Conservation (phyloP, 2,888 invertebrate genomes). For the Blastobasis lacticolella region DNA sequence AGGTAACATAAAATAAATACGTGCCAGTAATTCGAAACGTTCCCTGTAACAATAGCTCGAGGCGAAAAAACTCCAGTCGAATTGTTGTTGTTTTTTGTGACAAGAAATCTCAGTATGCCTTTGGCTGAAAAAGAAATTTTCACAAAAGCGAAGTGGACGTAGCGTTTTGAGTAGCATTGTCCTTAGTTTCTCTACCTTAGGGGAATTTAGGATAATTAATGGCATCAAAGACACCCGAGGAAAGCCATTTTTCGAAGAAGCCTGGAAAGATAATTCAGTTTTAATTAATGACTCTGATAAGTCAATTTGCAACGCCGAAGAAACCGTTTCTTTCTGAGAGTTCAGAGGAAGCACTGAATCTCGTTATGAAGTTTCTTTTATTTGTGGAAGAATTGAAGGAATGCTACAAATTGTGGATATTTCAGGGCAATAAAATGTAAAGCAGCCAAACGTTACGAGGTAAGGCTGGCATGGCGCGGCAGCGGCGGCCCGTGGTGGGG, state of each 20-base stretch:
- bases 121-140: constrained; percentile 3
- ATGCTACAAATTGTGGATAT: not conserved
- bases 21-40: constrained; percentile 16
- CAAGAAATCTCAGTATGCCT: constrained; percentile 5
- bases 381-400: not conserved
- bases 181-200: not conserved
- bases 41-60: constrained; percentile 12
- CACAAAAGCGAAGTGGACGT: not conserved
- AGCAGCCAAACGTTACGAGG: constrained; percentile 3
- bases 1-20: constrained; percentile 20
- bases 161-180: not conserved
- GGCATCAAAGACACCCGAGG: not conserved
- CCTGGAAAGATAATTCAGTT: constrained; percentile 3
- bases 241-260: constrained; percentile 4
- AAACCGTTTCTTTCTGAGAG: not conserved
- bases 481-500: not conserved
- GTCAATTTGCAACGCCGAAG: not conserved
- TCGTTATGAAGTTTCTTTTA: not conserved
- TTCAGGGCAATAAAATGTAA: constrained; percentile 4
- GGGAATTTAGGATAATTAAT: not conserved
- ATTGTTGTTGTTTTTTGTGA: constrained; percentile 15
- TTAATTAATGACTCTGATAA: constrained; percentile 3
- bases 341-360: not conserved
- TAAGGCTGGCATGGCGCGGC: not conserved
- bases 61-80: constrained; percentile 6